These are phyloP conservation scores for Cichlasoma orientale DNA, from an alignment of 2,797 vertebrate genomes.

Conservation along the genomic window DNA sequence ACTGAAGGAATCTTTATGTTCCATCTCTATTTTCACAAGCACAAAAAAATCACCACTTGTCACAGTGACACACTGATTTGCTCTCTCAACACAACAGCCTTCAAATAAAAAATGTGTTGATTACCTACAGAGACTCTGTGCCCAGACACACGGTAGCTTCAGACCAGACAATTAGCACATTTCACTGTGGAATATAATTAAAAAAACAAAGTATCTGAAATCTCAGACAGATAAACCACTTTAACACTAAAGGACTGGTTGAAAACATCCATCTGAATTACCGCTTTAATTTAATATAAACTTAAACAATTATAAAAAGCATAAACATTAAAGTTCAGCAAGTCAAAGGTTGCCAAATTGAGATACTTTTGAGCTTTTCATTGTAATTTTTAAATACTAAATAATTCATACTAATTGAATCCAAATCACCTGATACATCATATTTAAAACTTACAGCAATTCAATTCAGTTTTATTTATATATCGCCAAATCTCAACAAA, in stretches of 20 bases:
- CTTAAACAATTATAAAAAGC: not conserved
- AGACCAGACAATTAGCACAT: slow-evolving; percentile 56
- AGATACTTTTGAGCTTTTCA: not conserved
- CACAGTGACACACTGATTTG: slow-evolving; percentile 45
- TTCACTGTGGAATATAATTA: slow-evolving; percentile 46
- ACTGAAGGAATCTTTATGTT: slow-evolving; percentile 12
- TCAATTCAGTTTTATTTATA: too few relatives aligned
- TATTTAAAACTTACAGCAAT: not conserved
- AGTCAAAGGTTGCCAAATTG: not conserved
- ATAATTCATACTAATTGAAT: too few relatives aligned
- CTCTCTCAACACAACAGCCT: slow-evolving; percentile 24
- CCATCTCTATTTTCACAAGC: slow-evolving; percentile 57
- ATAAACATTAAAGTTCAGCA: not conserved
- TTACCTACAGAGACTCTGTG: slow-evolving; percentile 48
- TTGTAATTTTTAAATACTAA: not conserved
- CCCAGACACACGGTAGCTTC: slow-evolving; percentile 10
- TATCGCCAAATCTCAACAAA: too few relatives aligned
- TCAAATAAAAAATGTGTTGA: slow-evolving; percentile 70
- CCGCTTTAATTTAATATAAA: not conserved
- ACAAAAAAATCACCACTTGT: slow-evolving; percentile 55
- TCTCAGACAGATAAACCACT: not conserved
- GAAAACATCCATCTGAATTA: not conserved
- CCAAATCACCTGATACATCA: not conserved
- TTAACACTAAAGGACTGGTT: not conserved
- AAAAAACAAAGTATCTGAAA: slow-evolving; percentile 16